Evolutionary conservation across 2,113 vertebrate genomes (phyloP).

Genomic region (Caranx melampygus): DNA sequence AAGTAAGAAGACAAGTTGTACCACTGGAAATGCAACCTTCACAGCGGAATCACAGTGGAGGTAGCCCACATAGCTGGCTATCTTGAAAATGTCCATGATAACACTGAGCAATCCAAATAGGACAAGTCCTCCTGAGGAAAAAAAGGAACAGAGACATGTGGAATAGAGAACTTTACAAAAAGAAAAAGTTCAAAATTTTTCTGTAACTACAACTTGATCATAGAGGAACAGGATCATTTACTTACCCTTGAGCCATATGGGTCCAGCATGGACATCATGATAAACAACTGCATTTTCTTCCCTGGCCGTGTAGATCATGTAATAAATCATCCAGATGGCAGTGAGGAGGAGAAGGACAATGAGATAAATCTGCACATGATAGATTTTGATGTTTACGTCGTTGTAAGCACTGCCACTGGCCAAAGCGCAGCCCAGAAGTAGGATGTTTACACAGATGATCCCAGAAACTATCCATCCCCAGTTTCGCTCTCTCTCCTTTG

Average conservation of each 20-base stretch:
- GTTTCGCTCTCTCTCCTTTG: conserved; percentile 73
- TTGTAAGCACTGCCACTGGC: conserved; percentile 88
- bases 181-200: neutral
- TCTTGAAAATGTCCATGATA: conserved; percentile 95
- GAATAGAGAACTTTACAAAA: neutral
- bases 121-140: conserved; percentile 88
- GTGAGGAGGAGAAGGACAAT: conserved; percentile 87
- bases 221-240: neutral
- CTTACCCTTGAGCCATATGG: conserved; percentile 94
- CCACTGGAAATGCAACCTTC: conserved; percentile 90
- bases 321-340: conserved; percentile 90
- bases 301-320: conserved; percentile 79
- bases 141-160: neutral
- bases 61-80: conserved; percentile 90
- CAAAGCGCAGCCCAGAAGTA: conserved; percentile 89
- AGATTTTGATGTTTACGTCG: conserved; percentile 77
- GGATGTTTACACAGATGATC: conserved; percentile 87
- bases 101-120: conserved; percentile 92
- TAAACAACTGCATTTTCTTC: conserved; percentile 81
- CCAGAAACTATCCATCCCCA: conserved; percentile 90
- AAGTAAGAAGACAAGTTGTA: conserved; percentile 89
- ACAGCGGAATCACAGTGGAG: conserved; percentile 88
- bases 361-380: conserved; percentile 88
- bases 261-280: conserved; percentile 91
- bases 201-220: neutral